Evolutionary conservation across 37 sponge, comb jelly and placozoan genomes (phyloP).

Genomic region (Beroe forskalii): DNA sequence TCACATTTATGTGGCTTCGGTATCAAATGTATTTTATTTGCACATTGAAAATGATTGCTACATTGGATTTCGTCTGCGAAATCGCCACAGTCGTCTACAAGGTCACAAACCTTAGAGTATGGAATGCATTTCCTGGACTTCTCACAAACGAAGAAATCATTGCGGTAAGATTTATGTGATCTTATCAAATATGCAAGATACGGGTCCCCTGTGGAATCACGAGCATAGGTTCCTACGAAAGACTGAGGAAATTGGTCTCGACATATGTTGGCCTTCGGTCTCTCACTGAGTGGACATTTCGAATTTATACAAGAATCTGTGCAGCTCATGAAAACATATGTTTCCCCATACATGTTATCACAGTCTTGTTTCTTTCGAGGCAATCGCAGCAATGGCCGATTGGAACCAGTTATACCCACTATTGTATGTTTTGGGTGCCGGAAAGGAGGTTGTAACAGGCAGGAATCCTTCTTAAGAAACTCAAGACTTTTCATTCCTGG

Average conservation of each 20-base stretch:
- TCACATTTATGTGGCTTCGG: not conserved
- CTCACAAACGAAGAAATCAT: not conserved
- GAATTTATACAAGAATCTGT: not conserved
- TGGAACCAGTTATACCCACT: not conserved
- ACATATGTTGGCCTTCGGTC: not conserved
- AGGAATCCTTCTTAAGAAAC: not conserved
- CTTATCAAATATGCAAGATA: not conserved
- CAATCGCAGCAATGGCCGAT: not conserved
- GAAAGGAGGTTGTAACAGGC: not conserved
- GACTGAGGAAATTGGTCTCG: not conserved
- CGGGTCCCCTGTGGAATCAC: not conserved
- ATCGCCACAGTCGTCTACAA: conserved; percentile 20
- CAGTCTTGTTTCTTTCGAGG: not conserved
- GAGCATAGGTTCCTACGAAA: not conserved
- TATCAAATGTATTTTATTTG: not conserved
- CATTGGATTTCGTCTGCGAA: not conserved
- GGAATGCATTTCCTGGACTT: not conserved
- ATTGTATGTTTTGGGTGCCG: not conserved
- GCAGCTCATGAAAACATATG: not conserved
- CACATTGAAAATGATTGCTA: not conserved
- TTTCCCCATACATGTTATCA: not conserved
- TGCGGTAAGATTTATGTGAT: not conserved
- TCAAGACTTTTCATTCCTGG: not conserved
- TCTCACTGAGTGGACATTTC: not conserved
- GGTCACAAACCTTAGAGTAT: conserved; percentile 9